These are phyloP conservation scores for Artibeus jamaicensis DNA, from an alignment of 2,797 vertebrate genomes.

Conservation along the genomic window DNA sequence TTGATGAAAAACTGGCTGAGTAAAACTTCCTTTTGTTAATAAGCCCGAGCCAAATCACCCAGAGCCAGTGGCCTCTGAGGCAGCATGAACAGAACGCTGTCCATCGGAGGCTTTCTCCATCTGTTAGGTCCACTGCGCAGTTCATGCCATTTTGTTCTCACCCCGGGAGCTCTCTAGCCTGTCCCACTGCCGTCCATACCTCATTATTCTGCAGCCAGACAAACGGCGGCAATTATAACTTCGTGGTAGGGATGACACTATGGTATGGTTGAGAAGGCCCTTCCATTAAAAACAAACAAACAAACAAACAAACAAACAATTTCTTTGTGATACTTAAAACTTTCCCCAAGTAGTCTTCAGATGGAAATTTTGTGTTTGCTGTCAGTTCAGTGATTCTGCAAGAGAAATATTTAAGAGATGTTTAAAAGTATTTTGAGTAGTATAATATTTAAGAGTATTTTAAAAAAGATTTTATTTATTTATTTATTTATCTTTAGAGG, in stretches of 20 bases:
- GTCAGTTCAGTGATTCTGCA: background rate
- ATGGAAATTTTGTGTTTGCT: background rate
- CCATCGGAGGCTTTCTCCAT: background rate
- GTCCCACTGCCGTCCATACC: background rate
- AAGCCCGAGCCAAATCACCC: background rate
- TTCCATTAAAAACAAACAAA: constrained; percentile 34
- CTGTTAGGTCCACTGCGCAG: background rate
- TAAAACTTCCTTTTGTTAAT: background rate
- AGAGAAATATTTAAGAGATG: background rate
- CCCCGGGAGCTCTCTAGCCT: constrained; percentile 35
- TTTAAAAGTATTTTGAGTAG: no score
- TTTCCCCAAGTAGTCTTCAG: constrained; percentile 1
- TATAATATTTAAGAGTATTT: background rate
- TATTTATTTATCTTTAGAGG: no score
- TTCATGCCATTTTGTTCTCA: background rate
- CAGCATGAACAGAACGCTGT: background rate
- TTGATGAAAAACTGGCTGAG: background rate
- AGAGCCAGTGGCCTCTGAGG: background rate
- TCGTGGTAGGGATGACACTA: rapidly evolving
- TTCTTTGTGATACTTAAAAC: background rate
- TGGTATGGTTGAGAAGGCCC: background rate
- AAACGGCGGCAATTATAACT: constrained; percentile 26
- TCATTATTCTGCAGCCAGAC: constrained; percentile 1
- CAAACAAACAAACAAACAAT: background rate
- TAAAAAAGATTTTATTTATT: no score